phyloP scores from a whole-genome alignment of 2,113 vertebrate species.

The Grus americana region DNA sequence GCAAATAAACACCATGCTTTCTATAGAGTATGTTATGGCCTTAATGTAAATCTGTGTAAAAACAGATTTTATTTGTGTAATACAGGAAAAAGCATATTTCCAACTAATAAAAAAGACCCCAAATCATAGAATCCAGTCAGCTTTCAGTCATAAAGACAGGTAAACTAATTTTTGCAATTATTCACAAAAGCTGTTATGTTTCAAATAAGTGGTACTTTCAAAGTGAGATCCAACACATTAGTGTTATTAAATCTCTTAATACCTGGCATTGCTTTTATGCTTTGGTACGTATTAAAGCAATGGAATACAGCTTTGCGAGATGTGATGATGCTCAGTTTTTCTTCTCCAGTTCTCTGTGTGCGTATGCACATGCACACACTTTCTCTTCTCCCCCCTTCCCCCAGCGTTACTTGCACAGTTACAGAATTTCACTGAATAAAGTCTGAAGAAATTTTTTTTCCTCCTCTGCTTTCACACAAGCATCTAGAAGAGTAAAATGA shows the following conservation, averaged over 20 bases:
- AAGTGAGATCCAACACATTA: neutral
- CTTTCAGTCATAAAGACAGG: neutral
- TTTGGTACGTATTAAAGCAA: neutral
- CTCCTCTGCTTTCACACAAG: neutral
- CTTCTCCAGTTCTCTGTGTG: neutral
- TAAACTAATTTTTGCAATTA: neutral
- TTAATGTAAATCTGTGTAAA: neutral
- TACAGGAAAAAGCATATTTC: neutral
- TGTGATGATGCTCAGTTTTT: neutral
- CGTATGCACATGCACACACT: neutral
- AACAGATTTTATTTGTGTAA: neutral
- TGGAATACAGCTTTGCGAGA: neutral
- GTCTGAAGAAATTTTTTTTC: neutral
- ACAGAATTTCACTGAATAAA: neutral
- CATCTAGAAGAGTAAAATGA: neutral
- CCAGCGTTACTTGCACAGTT: neutral
- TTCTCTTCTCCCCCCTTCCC: neutral
- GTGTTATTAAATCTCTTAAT: neutral
- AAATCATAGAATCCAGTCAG: neutral
- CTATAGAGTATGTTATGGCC: neutral
- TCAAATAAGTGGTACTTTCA: neutral
- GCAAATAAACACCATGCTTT: neutral
- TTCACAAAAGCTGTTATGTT: neutral
- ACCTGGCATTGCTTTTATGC: neutral
- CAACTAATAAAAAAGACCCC: neutral